phyloP scores from a whole-genome alignment of 2,888 invertebrate species.

The Brenthis daphne region DNA sequence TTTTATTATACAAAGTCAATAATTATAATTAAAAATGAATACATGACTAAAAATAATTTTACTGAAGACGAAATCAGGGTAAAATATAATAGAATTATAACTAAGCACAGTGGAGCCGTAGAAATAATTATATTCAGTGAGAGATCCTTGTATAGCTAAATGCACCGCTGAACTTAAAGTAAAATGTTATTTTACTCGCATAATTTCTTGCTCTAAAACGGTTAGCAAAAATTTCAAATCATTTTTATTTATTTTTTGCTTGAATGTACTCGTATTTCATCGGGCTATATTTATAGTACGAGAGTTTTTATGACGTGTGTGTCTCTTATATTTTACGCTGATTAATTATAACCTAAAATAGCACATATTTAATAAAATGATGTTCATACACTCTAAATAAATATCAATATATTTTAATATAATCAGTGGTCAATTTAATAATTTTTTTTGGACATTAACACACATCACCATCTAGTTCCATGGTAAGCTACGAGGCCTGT shows the following conservation, averaged over 20 bases:
- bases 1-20: too few species aligned
- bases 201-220: conserved; percentile 4
- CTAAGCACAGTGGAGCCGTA: neutral
- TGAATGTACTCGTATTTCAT: too few species aligned
- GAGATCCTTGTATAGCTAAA: conserved; percentile 8
- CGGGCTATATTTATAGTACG: too few species aligned
- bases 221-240: conserved; percentile 7
- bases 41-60: neutral
- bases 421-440: too few species aligned
- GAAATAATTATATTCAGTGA: conserved; percentile 17
- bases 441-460: too few species aligned
- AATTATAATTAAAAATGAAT: neutral
- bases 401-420: too few species aligned
- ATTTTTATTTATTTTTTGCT: neutral
- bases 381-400: too few species aligned
- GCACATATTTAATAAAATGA: too few species aligned
- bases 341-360: neutral
- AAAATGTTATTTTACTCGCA: conserved; percentile 14
- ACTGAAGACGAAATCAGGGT: neutral
- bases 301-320: neutral
- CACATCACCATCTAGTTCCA: too few species aligned
- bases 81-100: neutral
- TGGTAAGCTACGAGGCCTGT: too few species aligned
- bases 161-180: conserved; percentile 18
- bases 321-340: neutral